Base-by-base conservation (phyloP, 1,140 invertebrate genomes). In the Drosophila bifasciata region DNA sequence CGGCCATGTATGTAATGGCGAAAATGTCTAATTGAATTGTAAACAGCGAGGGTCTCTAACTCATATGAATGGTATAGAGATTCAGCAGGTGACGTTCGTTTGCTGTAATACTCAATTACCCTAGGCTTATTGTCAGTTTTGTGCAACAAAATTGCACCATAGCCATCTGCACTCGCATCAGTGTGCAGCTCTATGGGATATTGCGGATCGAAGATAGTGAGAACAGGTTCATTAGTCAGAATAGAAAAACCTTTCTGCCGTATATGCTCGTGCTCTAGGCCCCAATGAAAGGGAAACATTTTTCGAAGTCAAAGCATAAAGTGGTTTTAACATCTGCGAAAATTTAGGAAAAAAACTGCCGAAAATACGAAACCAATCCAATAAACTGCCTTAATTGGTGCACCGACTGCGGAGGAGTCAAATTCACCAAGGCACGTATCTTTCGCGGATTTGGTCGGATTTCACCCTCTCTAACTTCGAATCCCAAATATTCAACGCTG, bases 1-100 rank as follows among this genome's bases (percentile, higher is more conserved):
- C 23, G 62, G 9, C 55, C 55, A 13, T 55, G 61, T 7, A 71
- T 52, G 45, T 67, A 71, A 59, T 59, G 62, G n/a, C 53, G 36
- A 17, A 53, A 59, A 17, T 59, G 62, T 3, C 57, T 67, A 1
- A 67, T 58, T 19, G 17, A 41, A 25, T 67, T 73, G 5, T 57
- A 39, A 6, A 64, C 68, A n/a, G 49, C 36, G n/a, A 52, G 17
- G 5, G 48, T 58, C 62, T 66, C 53, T 3, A 59, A 28, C 36
- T 66, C 49, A 7, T 59, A 59, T n/a, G 53, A 71, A 21, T 66
- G 48, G 36, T 58, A 71, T 53, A 40, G 57, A 23, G n/a, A 15
- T 51, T 51, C 13, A 9, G 40, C 40, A 41, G 43, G 44, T 17
- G 49, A 55, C 0, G 63, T 67, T 28, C 39, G 60, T 41, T 41